Evolutionary conservation across 2,888 invertebrate genomes (phyloP).

Genomic region (Osmoderma eremita): DNA sequence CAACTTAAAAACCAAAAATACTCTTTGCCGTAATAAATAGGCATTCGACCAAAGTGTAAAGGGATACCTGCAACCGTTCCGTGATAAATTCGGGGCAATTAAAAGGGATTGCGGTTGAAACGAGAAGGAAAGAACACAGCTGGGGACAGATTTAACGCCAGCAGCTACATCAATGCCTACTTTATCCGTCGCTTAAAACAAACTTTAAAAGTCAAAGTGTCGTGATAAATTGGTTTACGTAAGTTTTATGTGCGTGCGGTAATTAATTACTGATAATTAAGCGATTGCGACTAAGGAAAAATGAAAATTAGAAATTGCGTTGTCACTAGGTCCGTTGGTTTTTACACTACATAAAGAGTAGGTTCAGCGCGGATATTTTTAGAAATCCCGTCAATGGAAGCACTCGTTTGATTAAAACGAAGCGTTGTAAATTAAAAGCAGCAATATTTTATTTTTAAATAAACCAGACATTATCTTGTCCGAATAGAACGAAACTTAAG

Average conservation of each 20-base stretch:
- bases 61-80: constrained; percentile 29
- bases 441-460: too few species aligned
- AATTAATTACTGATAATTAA: constrained; percentile 22
- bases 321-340: background rate
- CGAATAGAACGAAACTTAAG: too few species aligned
- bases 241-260: constrained; percentile 15
- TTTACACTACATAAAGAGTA: background rate
- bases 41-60: constrained; percentile 11
- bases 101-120: constrained; percentile 34
- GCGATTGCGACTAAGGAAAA: constrained; percentile 1
- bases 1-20: constrained; percentile 33
- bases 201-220: constrained; percentile 22
- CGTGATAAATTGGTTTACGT: constrained; percentile 18
- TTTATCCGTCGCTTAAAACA: constrained; percentile 20
- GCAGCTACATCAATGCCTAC: constrained; percentile 27
- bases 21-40: constrained; percentile 11
- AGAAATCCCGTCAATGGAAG: too few species aligned
- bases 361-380: background rate
- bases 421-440: too few species aligned
- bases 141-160: constrained; percentile 32
- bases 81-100: constrained; percentile 34
- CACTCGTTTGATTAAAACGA: too few species aligned
- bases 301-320: background rate
- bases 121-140: constrained; percentile 35
- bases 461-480: too few species aligned